phyloP scores from a whole-genome alignment of 2,888 invertebrate species.

The Clanis bilineata region DNA sequence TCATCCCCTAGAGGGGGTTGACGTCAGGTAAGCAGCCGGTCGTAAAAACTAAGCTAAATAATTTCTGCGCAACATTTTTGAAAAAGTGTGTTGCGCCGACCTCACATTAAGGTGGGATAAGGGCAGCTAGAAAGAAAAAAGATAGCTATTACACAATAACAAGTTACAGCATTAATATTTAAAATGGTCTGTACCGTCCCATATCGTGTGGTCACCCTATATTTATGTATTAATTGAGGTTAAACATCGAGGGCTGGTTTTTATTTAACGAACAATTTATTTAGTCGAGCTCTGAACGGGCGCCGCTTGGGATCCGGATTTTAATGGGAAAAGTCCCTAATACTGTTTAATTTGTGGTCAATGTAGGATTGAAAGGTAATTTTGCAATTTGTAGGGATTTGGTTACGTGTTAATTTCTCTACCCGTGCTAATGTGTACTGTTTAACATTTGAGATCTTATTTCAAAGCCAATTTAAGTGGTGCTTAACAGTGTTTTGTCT shows the following conservation, averaged over 20 bases:
- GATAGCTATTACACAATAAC: background rate
- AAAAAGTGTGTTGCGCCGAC: too few species aligned
- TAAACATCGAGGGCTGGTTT: slow-evolving; percentile 25
- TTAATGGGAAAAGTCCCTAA: background rate
- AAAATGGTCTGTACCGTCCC: background rate
- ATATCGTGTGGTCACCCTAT: background rate
- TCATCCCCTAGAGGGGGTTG: too few species aligned
- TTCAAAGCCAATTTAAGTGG: too few species aligned
- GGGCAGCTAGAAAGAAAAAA: background rate
- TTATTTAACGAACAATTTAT: slow-evolving; percentile 34
- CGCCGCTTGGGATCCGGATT: background rate
- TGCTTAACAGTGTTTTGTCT: too few species aligned
- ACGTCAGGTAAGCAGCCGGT: too few species aligned
- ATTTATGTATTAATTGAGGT: slow-evolving; percentile 31
- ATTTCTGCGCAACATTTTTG: too few species aligned
- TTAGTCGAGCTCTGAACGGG: slow-evolving; percentile 6
- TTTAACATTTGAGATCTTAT: background rate
- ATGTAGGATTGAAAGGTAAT: background rate
- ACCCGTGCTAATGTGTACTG: background rate
- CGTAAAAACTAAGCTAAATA: too few species aligned
- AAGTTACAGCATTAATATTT: too few species aligned
- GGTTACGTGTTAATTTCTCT: background rate
- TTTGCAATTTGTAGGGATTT: background rate
- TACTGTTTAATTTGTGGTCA: background rate
- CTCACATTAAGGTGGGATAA: too few species aligned